phyloP scores from a whole-genome alignment of 2,888 invertebrate genomes.

The Pyrrhosoma nymphula region DNA sequence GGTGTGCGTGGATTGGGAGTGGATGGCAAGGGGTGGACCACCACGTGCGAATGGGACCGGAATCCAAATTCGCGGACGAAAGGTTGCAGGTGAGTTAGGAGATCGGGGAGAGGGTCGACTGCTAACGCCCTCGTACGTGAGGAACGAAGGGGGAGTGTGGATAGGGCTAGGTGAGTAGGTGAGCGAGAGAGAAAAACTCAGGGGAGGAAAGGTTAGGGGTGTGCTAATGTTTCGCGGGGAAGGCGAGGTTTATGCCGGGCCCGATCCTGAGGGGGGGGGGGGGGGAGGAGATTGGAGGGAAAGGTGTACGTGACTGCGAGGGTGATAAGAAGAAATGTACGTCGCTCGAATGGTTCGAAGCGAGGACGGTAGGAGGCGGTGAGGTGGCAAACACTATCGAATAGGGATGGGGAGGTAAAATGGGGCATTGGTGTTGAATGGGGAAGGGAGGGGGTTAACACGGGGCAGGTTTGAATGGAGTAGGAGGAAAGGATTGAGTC shows the following conservation, averaged over 20 bases:
- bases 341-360: neutral
- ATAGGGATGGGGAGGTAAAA: neutral
- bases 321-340: slow-evolving; percentile 35
- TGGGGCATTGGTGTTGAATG: too few species aligned
- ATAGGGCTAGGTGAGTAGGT: neutral
- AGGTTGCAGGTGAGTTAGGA: slow-evolving; percentile 11
- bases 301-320: neutral
- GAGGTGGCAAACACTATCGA: neutral
- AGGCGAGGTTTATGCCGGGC: neutral
- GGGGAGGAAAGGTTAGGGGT: neutral
- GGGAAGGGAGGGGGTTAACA: too few species aligned
- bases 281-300: neutral
- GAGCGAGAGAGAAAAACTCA: neutral
- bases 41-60: slow-evolving; percentile 2
- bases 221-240: slow-evolving; percentile 38
- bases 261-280: neutral
- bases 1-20: neutral
- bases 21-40: neutral
- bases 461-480: too few species aligned
- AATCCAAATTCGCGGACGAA: slow-evolving; percentile 24
- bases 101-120: neutral
- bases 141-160: neutral
- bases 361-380: neutral
- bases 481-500: neutral
- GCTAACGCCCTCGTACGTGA: neutral